Conservation (phyloP, 2,113 vertebrate species). For the Cyrtonyx montezumae region DNA sequence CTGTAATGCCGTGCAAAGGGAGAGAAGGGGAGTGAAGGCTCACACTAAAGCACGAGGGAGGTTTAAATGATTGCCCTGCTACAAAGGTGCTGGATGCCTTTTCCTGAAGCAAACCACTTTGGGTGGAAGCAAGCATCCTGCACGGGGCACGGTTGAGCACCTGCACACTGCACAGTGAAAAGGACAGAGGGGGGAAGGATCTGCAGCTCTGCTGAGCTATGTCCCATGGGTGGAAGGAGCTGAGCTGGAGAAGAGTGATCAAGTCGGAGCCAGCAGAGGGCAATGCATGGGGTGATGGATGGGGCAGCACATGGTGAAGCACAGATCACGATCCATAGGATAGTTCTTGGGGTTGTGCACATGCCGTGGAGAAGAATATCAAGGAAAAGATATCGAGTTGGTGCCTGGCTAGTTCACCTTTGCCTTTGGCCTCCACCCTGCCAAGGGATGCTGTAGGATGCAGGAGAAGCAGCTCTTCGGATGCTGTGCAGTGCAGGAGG, state of each 20-base stretch:
- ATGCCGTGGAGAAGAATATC: not conserved
- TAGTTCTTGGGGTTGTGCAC: not conserved
- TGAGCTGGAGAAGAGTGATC: not conserved
- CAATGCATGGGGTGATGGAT: not conserved
- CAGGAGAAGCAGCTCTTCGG: not conserved
- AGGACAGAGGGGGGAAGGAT: not conserved
- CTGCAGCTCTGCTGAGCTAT: not conserved
- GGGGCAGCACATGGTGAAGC: not conserved
- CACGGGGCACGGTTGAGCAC: too few species aligned
- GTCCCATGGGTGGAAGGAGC: not conserved
- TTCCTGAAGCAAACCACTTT: not conserved
- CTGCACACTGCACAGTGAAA: not conserved
- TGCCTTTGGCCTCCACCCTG: not conserved
- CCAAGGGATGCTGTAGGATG: not conserved
- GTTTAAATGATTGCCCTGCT: not conserved
- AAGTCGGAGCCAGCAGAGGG: not conserved
- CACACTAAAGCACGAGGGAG: not conserved
- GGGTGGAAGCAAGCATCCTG: not conserved
- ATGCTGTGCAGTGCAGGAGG: not conserved
- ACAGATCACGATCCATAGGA: not conserved
- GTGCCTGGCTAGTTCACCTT: accelerated
- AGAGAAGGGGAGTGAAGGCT: not conserved
- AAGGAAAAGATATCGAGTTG: accelerated
- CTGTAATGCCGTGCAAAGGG: accelerated
- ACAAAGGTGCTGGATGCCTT: not conserved